These are phyloP conservation scores for Artibeus lituratus DNA, from an alignment of 2,797 vertebrate species.

Conservation along the genomic window DNA sequence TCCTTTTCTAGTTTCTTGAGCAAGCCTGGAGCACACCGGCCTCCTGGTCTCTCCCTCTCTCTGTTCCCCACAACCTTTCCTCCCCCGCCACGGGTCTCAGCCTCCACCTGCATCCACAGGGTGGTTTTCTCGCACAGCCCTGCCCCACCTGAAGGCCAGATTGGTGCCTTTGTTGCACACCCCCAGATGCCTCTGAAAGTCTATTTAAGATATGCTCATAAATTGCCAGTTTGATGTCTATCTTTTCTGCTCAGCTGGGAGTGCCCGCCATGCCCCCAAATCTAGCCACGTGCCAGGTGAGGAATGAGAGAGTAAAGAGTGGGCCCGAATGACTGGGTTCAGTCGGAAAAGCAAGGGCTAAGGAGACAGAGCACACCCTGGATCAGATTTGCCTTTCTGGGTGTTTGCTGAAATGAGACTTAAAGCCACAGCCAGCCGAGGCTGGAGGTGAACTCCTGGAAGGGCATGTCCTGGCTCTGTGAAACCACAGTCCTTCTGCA, in stretches of 20 bases:
- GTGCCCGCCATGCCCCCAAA: background rate
- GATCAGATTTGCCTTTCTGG: background rate
- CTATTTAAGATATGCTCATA: background rate
- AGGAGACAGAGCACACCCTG: too few relatives aligned
- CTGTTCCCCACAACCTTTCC: background rate
- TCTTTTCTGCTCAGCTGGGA: background rate
- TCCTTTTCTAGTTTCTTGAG: background rate
- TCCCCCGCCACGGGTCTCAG: background rate
- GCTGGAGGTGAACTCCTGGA: too few relatives aligned
- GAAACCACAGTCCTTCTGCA: background rate
- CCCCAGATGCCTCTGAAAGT: background rate
- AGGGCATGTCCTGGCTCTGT: accelerated
- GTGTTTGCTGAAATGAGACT: background rate
- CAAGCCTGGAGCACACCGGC: background rate
- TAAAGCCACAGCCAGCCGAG: too few relatives aligned
- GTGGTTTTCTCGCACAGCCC: background rate
- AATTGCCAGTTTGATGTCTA: background rate
- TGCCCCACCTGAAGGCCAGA: background rate
- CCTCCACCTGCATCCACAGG: background rate
- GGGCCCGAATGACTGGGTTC: background rate
- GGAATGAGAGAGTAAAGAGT: background rate
- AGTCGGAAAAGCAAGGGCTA: background rate
- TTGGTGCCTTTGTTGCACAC: background rate
- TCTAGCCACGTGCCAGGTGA: background rate
- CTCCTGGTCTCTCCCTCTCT: background rate